phyloP scores from a whole-genome alignment of 1,140 invertebrate species.

The Tribolium madens region DNA sequence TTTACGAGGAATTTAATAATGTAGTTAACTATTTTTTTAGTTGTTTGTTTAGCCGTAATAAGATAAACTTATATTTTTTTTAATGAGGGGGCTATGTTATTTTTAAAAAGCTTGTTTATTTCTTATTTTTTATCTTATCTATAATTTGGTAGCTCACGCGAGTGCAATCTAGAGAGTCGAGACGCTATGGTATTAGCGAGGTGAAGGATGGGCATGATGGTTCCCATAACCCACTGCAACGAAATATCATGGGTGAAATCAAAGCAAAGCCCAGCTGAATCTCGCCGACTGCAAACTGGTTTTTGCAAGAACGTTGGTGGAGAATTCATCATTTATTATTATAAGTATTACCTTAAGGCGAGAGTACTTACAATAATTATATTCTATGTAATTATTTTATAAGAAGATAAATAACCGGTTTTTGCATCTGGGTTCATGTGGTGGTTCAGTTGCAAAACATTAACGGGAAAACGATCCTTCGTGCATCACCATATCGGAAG shows the following conservation, averaged over 20 bases:
- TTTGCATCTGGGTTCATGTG: conserved; percentile 13
- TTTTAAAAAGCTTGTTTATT: no score
- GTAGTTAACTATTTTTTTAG: no score
- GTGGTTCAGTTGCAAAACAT: conserved; percentile 7
- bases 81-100: no score
- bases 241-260: not conserved
- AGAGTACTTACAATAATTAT: conserved; percentile 44
- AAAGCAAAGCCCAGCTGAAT: no score
- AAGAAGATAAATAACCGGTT: conserved; percentile 44
- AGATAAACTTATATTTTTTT: no score
- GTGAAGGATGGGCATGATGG: conserved; percentile 11
- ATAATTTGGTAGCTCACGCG: conserved; percentile 46
- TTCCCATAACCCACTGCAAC: conserved; percentile 30
- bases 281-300: conserved; percentile 1
- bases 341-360: conserved; percentile 43
- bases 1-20: no score
- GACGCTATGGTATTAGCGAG: conserved; percentile 27
- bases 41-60: no score
- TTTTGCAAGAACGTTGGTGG: conserved; percentile 3
- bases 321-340: conserved; percentile 44
- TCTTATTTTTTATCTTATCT: no score
- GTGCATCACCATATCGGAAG: conserved; percentile 11
- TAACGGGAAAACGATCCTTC: conserved; percentile 2
- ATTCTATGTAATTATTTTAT: conserved; percentile 44
- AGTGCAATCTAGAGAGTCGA: conserved; percentile 34